Percentiles rank a stretch among this genome's conserved stretches.
Conservation (phyloP, 2,888 invertebrate species). For the Tetrapedia diversipes region DNA sequence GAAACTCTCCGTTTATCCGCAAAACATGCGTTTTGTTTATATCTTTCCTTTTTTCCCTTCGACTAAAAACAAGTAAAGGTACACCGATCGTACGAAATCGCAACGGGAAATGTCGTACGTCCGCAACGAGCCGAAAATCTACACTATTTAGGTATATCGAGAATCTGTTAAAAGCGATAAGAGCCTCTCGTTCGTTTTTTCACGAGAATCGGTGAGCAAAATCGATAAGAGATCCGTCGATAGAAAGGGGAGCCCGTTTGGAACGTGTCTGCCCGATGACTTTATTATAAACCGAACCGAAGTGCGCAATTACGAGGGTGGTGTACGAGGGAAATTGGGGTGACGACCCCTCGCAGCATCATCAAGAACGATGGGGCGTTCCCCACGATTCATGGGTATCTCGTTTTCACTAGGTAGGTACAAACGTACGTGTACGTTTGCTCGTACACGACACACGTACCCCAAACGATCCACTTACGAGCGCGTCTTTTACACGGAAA, state of each 20-base stretch:
- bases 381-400: constrained; percentile 67
- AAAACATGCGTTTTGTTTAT: no score
- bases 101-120: no score
- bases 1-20: no score
- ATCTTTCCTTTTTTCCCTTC: no score
- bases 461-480: constrained; percentile 44
- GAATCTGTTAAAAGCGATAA: no score
- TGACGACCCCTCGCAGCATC: constrained; percentile 63
- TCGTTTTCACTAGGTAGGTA: constrained; percentile 70
- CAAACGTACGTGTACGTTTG: constrained; percentile 49
- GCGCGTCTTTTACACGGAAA: constrained; percentile 50
- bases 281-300: constrained; percentile 77
- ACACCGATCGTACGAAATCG: no score
- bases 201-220: not conserved
- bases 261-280: constrained; percentile 70
- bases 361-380: constrained; percentile 72
- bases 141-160: no score
- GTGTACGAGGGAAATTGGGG: constrained; percentile 63
- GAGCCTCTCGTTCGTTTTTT: no score
- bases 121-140: no score
- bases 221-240: constrained; percentile 4
- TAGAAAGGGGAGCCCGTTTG: constrained; percentile 50
- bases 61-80: no score
- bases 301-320: constrained; percentile 76
- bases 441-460: constrained; percentile 44